Base-by-base conservation (phyloP, 1,140 invertebrate species). In the Drosophila repletoides region DNA sequence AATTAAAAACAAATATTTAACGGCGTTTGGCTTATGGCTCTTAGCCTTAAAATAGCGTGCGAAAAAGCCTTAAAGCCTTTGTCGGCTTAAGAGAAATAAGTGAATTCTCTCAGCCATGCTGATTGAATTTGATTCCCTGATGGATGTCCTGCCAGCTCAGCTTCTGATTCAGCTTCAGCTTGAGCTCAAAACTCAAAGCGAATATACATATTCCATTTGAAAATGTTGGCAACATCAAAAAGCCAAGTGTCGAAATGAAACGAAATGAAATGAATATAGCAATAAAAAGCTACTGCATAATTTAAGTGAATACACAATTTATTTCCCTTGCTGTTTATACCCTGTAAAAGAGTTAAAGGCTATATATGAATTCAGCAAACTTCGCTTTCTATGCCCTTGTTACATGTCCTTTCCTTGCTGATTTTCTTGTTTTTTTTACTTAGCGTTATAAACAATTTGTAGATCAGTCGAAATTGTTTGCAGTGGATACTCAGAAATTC, bases 261-360 rank as follows among this genome's bases (percentile, higher is more conserved):
- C 9, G 40, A 43, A 41, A 29, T 56, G 48, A 26, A 48, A 58
- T 28, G 51, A 38, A n/a, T n/a, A n/a, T n/a, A n/a, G n/a, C n/a
- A n/a, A n/a, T n/a, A n/a, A n/a, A 36, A 63, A 41, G 45, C 68
- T 76, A 48, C 65, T 81, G 77, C 76, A 83, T 81, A 81, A 81
- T 81, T 81, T 72, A 81, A 76, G 70, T 43, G 58, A 76, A 76
- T 81, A 72, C 64, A 55, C 34, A 71, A 68, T 76, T 80, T 69
- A 59, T 45, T 56, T 61, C 76, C 63, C 63, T 66, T 38, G 53
- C 48, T 29, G 19, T 33, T 40, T 49, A 51, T 48, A 61, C 48
- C 33, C 55, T 59, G n/a, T 0, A 0, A 34, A 66, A 59, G 28
- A 9, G 21, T 43, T 43, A 21, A 14, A 12, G 29, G 5, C 5